Base-by-base conservation (phyloP, 2,797 vertebrate species). In the Heterohyrax brucei region DNA sequence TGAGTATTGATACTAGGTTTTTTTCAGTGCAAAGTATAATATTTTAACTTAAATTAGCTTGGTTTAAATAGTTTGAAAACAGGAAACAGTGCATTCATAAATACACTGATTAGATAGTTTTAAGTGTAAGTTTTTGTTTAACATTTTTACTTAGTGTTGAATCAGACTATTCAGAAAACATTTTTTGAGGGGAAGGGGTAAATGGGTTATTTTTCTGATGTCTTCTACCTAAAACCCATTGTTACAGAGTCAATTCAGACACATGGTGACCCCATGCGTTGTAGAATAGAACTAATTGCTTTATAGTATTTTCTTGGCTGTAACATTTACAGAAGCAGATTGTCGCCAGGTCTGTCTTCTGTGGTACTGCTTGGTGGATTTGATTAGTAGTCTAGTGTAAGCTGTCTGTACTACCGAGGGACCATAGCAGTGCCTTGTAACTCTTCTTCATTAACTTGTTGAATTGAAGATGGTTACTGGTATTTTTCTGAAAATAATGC, bases 131-230 rank as follows among this genome's bases (percentile, higher is more conserved):
- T 46, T 88, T 97, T 18, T 73, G 22, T 7, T 73, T 88, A 77
- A 87, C 91, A 21, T 68, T 84, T 93, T 64, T 95, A 76, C 10
- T 33, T 83, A 48, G 30, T 48, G 61, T 24, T 73, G 26, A 90
- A 66, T 89, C 80, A 94, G 89, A 92, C 77, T 64, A 88, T 70
- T 77, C 14, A 66, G 75, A 72, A 88, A 93, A 88, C 14, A 87
- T 88, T 68, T 93, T 93, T 50, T 28, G 10, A 7, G 28, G 26
- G 13, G 3, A 53, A 7, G 14, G 4, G 39, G 61, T 94, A 89
- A 95, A 84, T 81, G 44, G 88, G 18, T 68, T 86, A 66, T 46
- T 16, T 10, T 85, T 82, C 72, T 92, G 5, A 61, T 70, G 14
- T n/a, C 66, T n/a, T 70, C 4, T 70, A n/a, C 30, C 5, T 6